Evolutionary conservation across 2,113 vertebrate genomes (phyloP), one percentile per base, ranked within the genome.

Genomic region (Macrotus californicus): DNA sequence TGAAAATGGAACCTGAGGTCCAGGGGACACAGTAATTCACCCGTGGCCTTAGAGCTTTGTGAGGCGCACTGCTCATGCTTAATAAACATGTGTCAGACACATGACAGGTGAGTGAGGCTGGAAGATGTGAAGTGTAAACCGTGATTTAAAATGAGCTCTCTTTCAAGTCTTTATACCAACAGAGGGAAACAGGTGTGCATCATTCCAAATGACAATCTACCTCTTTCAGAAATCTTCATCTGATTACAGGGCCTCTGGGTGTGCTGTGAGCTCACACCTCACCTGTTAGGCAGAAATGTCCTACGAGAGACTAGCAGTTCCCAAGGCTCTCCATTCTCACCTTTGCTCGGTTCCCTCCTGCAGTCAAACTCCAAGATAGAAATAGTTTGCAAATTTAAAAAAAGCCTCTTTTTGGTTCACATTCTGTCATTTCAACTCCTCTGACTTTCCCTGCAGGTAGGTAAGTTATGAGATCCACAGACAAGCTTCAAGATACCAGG

Each of bases 21-120:
- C 10, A 18, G 50, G 24, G 4, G 64, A 2, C 5, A 12, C 0
- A 10, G 26, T 39, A 7, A 39, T 41, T 64, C 36, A 43, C 0
- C 54, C 14, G 6, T 31, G 26, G 15, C 10, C 7, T 7, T 29
- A 31, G 13, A 72, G 43, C 43, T 50, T 31, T 7, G 48, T 43
- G 16, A 21, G 0, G 4, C 22, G 29, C 15, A 5, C 39, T 12
- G 0, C 1, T 11, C 39, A 21, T 2, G 26, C 22, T 70, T 36
- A 21, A 5, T n/a, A 41, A 69, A 87, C 73, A 52, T 29, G 43
- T 24, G 61, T 9, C 39, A 89, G n/a, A 56, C 16, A 43, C 0
- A 12, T 10, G 15, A 41, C 48, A 26, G 54, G 46, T 39, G 13
- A 31, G 43, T 16, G 36, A 67, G 3, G 64, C 50, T 56, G 8